phyloP scores from a whole-genome alignment of 2,888 invertebrate species.

The Apamea epomidion region DNA sequence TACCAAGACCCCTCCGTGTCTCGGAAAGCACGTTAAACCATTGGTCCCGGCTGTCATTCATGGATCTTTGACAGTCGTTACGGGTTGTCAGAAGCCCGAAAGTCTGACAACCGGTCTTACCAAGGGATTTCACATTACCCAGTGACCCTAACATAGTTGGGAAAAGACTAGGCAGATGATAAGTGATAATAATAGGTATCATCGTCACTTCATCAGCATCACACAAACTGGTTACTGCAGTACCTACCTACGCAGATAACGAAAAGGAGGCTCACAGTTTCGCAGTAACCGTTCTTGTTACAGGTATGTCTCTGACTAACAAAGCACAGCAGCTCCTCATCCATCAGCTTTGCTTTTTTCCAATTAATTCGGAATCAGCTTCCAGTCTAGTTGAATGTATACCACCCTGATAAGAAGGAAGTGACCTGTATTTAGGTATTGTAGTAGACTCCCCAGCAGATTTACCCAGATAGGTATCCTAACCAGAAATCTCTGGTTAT shows the following conservation, averaged over 20 bases:
- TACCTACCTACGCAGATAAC: neutral
- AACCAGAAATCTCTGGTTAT: neutral
- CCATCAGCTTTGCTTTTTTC: neutral
- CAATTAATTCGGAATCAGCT: neutral
- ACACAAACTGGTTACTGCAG: neutral
- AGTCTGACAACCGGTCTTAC: too few relatives aligned
- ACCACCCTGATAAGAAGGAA: neutral
- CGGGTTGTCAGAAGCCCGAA: too few relatives aligned
- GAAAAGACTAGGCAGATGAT: too few relatives aligned
- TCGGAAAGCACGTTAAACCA: too few relatives aligned
- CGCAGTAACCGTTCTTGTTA: neutral
- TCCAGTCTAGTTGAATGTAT: neutral
- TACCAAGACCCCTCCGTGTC: too few relatives aligned
- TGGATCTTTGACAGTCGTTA: too few relatives aligned
- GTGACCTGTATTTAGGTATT: neutral
- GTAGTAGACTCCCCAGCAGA: neutral
- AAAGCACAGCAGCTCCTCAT: too few relatives aligned
- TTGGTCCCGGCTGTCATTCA: too few relatives aligned
- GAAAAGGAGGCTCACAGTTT: neutral
- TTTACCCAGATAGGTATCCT: neutral
- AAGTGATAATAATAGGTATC: neutral
- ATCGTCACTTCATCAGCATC: neutral
- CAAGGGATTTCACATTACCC: too few relatives aligned
- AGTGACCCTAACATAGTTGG: too few relatives aligned
- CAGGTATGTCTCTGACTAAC: neutral